Base-by-base conservation (phyloP, 1,140 invertebrate species). In the Pseudomyrmex dendroicus region DNA sequence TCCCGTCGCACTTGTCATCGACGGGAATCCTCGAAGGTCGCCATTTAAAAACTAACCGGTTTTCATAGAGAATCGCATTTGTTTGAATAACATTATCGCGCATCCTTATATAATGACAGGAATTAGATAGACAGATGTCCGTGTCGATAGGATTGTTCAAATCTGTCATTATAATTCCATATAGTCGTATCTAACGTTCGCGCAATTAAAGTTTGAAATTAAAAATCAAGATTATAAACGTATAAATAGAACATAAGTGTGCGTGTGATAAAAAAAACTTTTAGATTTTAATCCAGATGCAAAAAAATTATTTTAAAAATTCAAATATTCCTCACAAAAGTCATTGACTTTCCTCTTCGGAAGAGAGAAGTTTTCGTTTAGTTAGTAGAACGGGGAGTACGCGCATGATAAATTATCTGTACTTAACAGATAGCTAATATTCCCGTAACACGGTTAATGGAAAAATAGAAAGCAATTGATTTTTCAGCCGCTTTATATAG, bases 391-490 rank as follows among this genome's bases (percentile, higher is more conserved):
- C 35, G 35, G 20, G 35, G 20, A 72, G 9, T 70, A 25, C 44
- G 20, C 12, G 20, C 48, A 22, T 35, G 52, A 57, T 52, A 59
- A 44, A 80, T 80, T 80, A 70, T 80, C 66, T 72, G 59, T 72
- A 44, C 50, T 72, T 59, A 72, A 50, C 20, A 54, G 54, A 35
- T 54, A 59, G 44, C n/a, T 80, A 56, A 70, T 70, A 35, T 48
- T 35, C 22, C 35, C 17, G 76, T 80, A 80, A 80, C 76, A 80
- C 76, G 76, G 76, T 80, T 80, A 80, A 72, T 44, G 64, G 66
- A 80, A 80, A 85, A 83, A 83, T 82, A 82, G 80, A 83, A 83
- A 83, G 80, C 77, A 85, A 72, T 84, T 62, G 17, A 82, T 73
- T 82, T 85, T 73, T 82, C 50, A 48, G 62, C 52, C 46, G 54